Base-by-base conservation (phyloP, 2,113 vertebrate genomes). In the Mugil cephalus region DNA sequence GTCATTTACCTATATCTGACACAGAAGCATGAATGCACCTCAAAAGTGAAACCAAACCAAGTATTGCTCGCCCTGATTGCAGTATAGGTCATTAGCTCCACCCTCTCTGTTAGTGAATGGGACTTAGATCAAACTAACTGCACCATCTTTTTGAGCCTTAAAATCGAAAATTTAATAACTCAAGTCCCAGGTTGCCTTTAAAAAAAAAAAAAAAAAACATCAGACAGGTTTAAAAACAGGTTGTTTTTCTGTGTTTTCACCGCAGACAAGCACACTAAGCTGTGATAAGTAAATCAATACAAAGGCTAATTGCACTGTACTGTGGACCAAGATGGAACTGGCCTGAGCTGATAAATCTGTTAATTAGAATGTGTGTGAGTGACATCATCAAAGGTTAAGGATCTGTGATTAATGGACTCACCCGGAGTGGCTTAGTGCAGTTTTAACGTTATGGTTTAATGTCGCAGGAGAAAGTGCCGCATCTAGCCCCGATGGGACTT, bases 371-470 rank as follows among this genome's bases (percentile, higher is more conserved):
- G 11, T 56, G 59, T 45, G 74, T 52, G 18, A 36, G 58, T 72
- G 77, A 82, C 80, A 77, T 88, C 80, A 77, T 69, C 47, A 53
- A 63, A 85, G 75, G 75, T 82, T 80, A 80, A 80, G 68, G 53
- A 73, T 47, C 50, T 55, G 34, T 63, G 73, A 89, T 85, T 77
- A 82, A 87, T 69, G 70, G 52, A 77, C 39, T 79, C 48, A 43
- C 47, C 40, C 36, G 18, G 19, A 45, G 47, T 36, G 61, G 36
- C 24, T 58, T 46, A 53, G 70, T 64, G 58, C 52, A 52, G 65
- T 42, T 69, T 80, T 79, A 66, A 71, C 59, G 65, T 66, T 34
- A 1, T 2, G 8, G 50, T 63, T 78, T 65, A 47, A 54, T 35
- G 38, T 21, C 19, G 30, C 18, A 19, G 46, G 13, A 21, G 24